Evolutionary conservation across 2,797 vertebrate species (phyloP), one percentile per base, ranked within the genome.

Genomic region (Notoglanidium macrostoma): DNA sequence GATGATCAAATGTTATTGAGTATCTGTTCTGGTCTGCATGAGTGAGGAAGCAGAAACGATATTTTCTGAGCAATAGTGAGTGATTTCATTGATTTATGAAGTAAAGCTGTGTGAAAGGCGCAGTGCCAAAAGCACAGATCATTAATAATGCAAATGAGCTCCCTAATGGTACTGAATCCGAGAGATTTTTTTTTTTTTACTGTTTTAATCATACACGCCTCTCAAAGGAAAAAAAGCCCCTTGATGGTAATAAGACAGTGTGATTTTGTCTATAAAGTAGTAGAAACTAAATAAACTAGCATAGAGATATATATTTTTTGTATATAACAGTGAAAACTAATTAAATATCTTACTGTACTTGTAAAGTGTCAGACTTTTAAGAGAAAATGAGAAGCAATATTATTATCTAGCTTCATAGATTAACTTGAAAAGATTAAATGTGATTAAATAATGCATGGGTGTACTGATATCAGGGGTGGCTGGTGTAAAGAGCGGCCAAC

Each of bases 61-160:
- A 26, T 32, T 55, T 51, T 74, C 35, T 49, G n/a, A 87, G 23
- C 23, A 83, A 19, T 35, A 84, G n/a, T 76, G 14, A 78, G 57
- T 32, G 21, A 26, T 61, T 44, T 35, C n/a, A 57, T 51, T 51
- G 32, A 87, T 76, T 83, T 87, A 19, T 61, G 46, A 87, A 29
- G 21, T 65, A 72, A 87, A 79, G 51, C 32, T 21, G 46, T 29
- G 12, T 84, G 61, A 87, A 84, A 79, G 21, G 40, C 23, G 21
- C 46, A 26, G 63, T 72, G 72, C 59, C 72, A 68, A 73, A 57
- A 4, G n/a, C 29, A 19, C 72, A 51, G 54, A 23, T 63, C 54
- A 88, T 85, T 85, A 80, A 81, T 80, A 85, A 44, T 88, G 67
- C 44, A 88, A 59, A 72, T 65, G 29, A 73, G 55, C 57, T 84